Evolutionary conservation across 2,113 vertebrate species (phyloP).

Genomic region (Dicentrarchus labrax): DNA sequence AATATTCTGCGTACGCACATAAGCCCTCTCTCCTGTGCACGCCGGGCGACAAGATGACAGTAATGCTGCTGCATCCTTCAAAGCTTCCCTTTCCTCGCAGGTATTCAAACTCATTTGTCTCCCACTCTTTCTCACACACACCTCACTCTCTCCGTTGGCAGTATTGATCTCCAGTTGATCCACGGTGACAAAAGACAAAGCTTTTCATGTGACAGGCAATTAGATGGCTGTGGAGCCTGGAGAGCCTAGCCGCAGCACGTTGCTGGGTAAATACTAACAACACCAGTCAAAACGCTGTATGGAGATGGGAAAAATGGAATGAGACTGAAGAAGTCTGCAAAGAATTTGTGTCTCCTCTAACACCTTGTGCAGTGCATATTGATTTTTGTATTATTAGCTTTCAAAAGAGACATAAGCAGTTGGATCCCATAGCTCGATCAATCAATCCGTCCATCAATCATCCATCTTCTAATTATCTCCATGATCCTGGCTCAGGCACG

Average conservation of each 20-base stretch:
- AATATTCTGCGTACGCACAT: not conserved
- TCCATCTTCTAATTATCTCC: constrained; percentile 32
- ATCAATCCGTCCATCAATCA: constrained; percentile 37
- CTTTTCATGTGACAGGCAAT: constrained; percentile 81
- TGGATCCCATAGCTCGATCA: constrained; percentile 30
- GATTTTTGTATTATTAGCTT: constrained; percentile 68
- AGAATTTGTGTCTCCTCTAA: constrained; percentile 18
- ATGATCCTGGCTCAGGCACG: not conserved
- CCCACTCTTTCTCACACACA: not conserved
- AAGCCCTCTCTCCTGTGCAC: constrained; percentile 25
- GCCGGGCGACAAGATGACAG: constrained; percentile 56
- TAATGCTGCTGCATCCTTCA: constrained; percentile 64
- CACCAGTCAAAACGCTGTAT: constrained; percentile 16
- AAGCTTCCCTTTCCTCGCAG: constrained; percentile 58
- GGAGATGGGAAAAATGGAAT: constrained; percentile 9
- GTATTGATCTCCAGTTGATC: constrained; percentile 78
- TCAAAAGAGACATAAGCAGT: constrained; percentile 42
- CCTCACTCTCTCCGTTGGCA: constrained; percentile 48
- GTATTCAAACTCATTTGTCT: constrained; percentile 68
- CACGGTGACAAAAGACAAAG: constrained; percentile 77
- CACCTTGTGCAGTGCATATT: constrained; percentile 38
- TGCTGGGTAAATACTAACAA: constrained; percentile 51
- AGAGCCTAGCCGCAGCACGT: constrained; percentile 33
- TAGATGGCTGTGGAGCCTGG: constrained; percentile 65
- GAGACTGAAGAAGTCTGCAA: not conserved